Conservation (phyloP, 1,140 invertebrate genomes). For the Drosophila kikkawai region DNA sequence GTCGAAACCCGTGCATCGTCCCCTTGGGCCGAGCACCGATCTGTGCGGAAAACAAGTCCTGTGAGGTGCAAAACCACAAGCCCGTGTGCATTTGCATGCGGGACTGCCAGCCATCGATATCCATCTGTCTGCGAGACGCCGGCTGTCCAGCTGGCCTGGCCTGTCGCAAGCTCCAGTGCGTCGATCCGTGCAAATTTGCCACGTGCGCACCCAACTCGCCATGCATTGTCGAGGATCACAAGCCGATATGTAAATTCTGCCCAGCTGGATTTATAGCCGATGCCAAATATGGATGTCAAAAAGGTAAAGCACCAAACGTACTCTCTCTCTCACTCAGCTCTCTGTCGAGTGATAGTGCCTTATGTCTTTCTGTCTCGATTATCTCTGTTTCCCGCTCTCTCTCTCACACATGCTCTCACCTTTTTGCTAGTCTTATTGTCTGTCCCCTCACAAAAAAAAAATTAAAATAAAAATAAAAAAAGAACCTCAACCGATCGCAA, state of each 20-base stretch:
- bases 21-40: constrained; percentile 86
- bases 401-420: constrained; percentile 75
- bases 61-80: constrained; percentile 93
- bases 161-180: constrained; percentile 95
- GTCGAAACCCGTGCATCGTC: constrained; percentile 93
- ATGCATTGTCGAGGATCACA: constrained; percentile 96
- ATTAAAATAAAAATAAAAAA: constrained; percentile 2
- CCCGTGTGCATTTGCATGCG: constrained; percentile 94
- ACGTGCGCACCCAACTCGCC: constrained; percentile 92
- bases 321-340: constrained; percentile 71
- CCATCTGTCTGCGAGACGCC: constrained; percentile 94
- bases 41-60: constrained; percentile 92
- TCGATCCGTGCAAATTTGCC: constrained; percentile 93
- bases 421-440: constrained; percentile 73
- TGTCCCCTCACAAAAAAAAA: constrained; percentile 60
- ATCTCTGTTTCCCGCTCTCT: constrained; percentile 73
- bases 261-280: constrained; percentile 95
- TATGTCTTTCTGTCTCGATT: constrained; percentile 71
- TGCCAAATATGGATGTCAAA: constrained; percentile 95
- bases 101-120: constrained; percentile 93
- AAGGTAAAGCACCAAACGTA: constrained; percentile 90
- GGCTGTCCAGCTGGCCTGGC: constrained; percentile 93
- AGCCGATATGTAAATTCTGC: constrained; percentile 97
- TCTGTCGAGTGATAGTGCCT: constrained; percentile 74
- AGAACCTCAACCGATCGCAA: constrained; percentile 20